Conservation (phyloP, 2,888 invertebrate genomes). For the Drosophila helvetica region DNA sequence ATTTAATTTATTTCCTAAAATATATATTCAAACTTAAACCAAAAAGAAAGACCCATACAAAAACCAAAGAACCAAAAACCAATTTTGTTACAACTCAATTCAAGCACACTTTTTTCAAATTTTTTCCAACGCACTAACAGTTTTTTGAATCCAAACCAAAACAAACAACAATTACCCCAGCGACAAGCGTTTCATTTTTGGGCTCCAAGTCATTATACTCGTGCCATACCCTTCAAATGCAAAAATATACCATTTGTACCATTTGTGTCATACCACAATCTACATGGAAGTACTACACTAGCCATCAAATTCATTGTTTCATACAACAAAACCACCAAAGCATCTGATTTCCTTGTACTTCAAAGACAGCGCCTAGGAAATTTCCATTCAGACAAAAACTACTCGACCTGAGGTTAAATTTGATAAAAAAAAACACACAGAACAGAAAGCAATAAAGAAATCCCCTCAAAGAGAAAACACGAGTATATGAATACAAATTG, state of each 20-base stretch:
- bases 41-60: constrained; percentile 32
- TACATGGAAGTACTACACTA: constrained; percentile 35
- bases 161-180: constrained; percentile 52
- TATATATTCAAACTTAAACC: constrained; percentile 42
- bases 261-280: constrained; percentile 58
- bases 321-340: constrained; percentile 33
- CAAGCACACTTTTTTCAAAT: constrained; percentile 75
- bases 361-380: constrained; percentile 18
- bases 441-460: constrained; percentile 9
- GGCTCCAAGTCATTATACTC: constrained; percentile 46
- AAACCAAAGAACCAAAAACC: constrained; percentile 27
- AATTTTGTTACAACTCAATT: constrained; percentile 73
- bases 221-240: constrained; percentile 56
- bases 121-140: constrained; percentile 67
- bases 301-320: constrained; percentile 46
- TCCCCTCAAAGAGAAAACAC: constrained; percentile 10
- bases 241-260: constrained; percentile 47
- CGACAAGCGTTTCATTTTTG: constrained; percentile 54
- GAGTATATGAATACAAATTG: constrained; percentile 25
- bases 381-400: constrained; percentile 8
- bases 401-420: constrained; percentile 7
- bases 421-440: constrained; percentile 4
- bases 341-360: constrained; percentile 21
- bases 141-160: constrained; percentile 53
- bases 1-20: constrained; percentile 52